These are phyloP conservation scores for Glossophaga mutica DNA, from an alignment of 2,797 vertebrate species.

Conservation along the genomic window DNA sequence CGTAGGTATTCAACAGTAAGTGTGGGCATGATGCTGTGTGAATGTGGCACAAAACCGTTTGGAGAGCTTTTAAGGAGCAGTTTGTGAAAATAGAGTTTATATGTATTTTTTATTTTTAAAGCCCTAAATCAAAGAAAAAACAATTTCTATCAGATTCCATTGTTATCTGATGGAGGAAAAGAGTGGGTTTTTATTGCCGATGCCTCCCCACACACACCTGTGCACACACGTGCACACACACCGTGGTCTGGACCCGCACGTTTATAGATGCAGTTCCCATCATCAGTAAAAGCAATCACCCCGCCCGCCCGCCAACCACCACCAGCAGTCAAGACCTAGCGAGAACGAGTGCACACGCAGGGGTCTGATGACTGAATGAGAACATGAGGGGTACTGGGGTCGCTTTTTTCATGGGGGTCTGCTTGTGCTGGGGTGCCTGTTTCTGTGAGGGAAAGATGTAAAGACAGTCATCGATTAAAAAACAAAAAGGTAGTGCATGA, in stretches of 20 bases:
- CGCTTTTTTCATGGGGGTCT: not conserved
- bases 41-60: not conserved
- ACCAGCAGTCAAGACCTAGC: not conserved
- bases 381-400: not conserved
- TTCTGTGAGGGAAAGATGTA: not conserved
- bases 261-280: not conserved
- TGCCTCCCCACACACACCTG: not conserved
- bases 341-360: not conserved
- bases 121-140: conserved; percentile 14
- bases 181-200: not conserved
- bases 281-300: not conserved
- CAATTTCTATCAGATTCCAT: not conserved
- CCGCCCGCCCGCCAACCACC: not conserved
- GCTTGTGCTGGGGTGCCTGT: not conserved
- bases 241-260: not conserved
- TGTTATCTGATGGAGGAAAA: conserved; percentile 7
- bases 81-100: conserved; percentile 4
- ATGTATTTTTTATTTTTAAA: conserved; percentile 39
- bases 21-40: not conserved
- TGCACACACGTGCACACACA: not conserved
- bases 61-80: conserved; percentile 23
- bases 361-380: not conserved
- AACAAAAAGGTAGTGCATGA: not conserved
- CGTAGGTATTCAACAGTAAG: not conserved
- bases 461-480: not conserved